Base-by-base conservation (phyloP, 2,888 invertebrate genomes). In the Platycnemis pennipes region DNA sequence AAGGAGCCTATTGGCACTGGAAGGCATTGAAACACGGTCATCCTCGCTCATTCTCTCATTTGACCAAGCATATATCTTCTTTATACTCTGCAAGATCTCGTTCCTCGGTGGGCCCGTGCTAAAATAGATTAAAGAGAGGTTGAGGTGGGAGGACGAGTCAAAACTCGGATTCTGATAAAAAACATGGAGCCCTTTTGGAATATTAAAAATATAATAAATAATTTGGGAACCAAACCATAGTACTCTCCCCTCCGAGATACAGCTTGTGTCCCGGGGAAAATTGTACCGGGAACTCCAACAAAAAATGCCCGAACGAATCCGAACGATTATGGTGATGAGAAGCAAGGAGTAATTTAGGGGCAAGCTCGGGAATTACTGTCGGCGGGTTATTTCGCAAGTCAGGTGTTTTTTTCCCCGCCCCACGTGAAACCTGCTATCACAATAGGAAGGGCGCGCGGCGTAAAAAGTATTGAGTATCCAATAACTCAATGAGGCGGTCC, bases 281-380 rank as follows among this genome's bases (percentile, higher is more conserved):
- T 8, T 26, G 7, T 2, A 22, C n/a, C 8, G n/a, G 8, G 8
- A 1, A 7, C 26, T 26, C 26, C 31, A 2, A 13, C 8, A 37
- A 37, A 77, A 77, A 69, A 69, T 31, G 26, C 2, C n/a, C 63
- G 26, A 63, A 63, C 63, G 63, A 26, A 77, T 11, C 77, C 77
- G 3, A n/a, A 77, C 77, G 77, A 77, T 77, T 77, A 77, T 77
- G 77, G 37, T 77, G 77, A 77, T 77, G 77, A 77, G 77, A 77
- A 22, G 77, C 37, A 13, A 77, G 37, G 77, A 77, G 77, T 77
- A 37, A 77, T 77, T 31, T 77, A 77, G 11, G 77, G 37, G 77
- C 77, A 16, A 77, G 37, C 77, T 77, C 16, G 77, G 77, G 37
- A 77, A 77, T 77, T 77, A 77, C 37, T 31, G 77, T 4, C 2